Percentiles rank a stretch among this genome's conserved stretches.
Conservation (phyloP, 2,888 invertebrate genomes). For the Drosophila fulvimacula region DNA sequence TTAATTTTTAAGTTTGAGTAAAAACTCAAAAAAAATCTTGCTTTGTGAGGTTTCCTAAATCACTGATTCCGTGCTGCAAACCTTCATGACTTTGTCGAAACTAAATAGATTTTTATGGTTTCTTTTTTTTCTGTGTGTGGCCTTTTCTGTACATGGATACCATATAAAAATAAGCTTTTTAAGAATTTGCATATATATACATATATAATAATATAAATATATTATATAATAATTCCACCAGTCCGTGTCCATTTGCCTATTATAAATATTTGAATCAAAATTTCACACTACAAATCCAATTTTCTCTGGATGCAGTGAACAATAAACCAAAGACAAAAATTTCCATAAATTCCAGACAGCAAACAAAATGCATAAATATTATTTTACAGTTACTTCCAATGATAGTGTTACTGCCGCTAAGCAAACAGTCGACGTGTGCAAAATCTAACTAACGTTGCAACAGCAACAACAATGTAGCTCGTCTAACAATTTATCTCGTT, state of each 20-base stretch:
- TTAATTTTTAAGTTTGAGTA: too few species aligned
- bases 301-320: neutral
- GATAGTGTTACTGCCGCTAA: neutral
- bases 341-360: neutral
- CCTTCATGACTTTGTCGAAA: neutral
- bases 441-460: neutral
- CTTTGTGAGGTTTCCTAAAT: neutral
- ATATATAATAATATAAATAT: neutral
- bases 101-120: neutral
- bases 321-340: neutral
- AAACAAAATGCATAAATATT: conserved; percentile 1
- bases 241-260: neutral
- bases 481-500: conserved; percentile 47
- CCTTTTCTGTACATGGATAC: too few species aligned
- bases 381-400: neutral
- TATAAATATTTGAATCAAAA: neutral
- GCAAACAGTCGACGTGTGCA: neutral
- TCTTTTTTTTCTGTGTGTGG: neutral
- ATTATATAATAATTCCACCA: too few species aligned
- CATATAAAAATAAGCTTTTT: too few species aligned
- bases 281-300: neutral
- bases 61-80: neutral
- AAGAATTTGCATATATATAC: too few species aligned
- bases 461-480: conserved; percentile 6
- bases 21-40: neutral